phyloP scores from a whole-genome alignment of 2,113 vertebrate species.

The Stegostoma tigrinum region DNA sequence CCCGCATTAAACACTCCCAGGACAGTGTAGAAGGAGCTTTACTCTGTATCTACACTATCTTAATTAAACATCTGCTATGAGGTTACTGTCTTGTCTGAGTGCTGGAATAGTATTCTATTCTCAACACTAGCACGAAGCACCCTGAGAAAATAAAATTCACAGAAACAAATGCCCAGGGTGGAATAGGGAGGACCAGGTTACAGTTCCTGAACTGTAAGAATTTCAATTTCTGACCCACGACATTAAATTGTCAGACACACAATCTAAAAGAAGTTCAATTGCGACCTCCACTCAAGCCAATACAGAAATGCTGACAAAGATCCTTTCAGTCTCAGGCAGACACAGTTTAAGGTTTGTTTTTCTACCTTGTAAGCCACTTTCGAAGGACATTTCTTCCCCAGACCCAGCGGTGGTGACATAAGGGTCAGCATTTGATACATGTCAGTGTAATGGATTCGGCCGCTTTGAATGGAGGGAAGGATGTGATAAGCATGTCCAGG shows the following conservation, averaged over 20 bases:
- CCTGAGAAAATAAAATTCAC: background rate
- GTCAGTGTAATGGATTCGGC: slow-evolving; percentile 99
- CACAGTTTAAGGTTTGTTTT: slow-evolving; percentile 39
- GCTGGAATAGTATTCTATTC: background rate
- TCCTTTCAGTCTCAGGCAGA: background rate
- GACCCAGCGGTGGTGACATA: slow-evolving; percentile 99
- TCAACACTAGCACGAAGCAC: background rate
- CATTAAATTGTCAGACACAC: background rate
- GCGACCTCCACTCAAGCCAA: background rate
- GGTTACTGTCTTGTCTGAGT: background rate
- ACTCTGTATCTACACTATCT: background rate
- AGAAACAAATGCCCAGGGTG: background rate
- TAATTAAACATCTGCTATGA: background rate
- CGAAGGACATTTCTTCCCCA: slow-evolving; percentile 99
- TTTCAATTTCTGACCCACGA: background rate
- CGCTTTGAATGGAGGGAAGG: slow-evolving; percentile 59
- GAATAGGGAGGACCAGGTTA: background rate
- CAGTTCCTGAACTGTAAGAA: background rate
- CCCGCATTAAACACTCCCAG: background rate
- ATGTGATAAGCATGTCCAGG: slow-evolving; percentile 6
- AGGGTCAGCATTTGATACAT: slow-evolving; percentile 99
- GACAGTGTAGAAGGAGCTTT: background rate
- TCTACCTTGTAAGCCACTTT: slow-evolving; percentile 99
- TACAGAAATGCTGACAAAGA: background rate
- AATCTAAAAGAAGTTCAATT: background rate